Conservation (phyloP, 2,113 vertebrate genomes). For the Crotalus viridis region DNA sequence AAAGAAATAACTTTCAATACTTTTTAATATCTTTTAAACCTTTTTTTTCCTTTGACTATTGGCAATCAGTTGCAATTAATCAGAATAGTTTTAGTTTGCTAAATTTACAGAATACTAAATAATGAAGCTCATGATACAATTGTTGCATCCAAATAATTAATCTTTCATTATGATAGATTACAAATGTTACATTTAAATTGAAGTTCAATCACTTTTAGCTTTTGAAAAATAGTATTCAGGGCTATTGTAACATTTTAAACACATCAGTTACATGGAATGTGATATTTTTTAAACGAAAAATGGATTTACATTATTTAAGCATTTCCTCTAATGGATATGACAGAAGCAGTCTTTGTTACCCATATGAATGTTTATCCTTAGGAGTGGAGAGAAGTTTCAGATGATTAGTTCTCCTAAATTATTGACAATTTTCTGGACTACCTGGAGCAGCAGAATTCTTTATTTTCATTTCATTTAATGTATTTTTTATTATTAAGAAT, state of each 20-base stretch:
- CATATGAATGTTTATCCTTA: background rate
- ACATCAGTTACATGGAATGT: background rate
- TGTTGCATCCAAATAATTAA: background rate
- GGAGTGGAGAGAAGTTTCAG: background rate
- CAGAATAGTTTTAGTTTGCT: background rate
- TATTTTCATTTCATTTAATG: background rate
- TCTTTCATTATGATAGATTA: background rate
- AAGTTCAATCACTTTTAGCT: background rate
- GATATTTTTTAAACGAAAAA: background rate
- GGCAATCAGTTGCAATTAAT: background rate
- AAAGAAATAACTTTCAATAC: background rate
- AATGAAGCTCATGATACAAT: background rate
- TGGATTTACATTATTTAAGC: background rate
- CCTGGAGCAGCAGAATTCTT: background rate
- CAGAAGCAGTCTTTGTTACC: background rate
- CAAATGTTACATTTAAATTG: background rate
- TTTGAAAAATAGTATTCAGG: background rate
- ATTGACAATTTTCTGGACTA: background rate
- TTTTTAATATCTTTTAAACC: constrained; percentile 3
- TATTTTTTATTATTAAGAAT: background rate
- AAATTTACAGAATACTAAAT: background rate
- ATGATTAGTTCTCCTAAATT: background rate
- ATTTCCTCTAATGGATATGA: background rate
- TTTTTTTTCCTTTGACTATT: constrained; percentile 7
- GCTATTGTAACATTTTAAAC: background rate